These are phyloP conservation scores for Enteromius afrohamiltoni DNA, from an alignment of 2,797 vertebrate species.

Conservation along the genomic window DNA sequence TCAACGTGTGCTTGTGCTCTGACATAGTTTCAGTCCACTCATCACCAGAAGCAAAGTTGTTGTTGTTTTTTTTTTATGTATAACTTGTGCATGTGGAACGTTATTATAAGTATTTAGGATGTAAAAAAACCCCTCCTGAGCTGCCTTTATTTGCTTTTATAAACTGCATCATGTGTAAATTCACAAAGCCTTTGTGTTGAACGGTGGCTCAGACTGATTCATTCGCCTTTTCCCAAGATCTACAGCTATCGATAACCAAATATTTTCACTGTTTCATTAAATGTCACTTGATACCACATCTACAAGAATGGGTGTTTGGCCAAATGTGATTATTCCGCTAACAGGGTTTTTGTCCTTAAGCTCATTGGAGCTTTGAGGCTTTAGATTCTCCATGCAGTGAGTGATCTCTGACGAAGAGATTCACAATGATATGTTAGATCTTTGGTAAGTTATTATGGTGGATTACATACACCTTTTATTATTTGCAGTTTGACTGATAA, in stretches of 20 bases:
- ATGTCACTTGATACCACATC: conserved; percentile 29
- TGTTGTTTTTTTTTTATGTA: not conserved
- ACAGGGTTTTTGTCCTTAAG: conserved; percentile 19
- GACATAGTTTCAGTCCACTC: conserved; percentile 18
- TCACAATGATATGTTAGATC: conserved; percentile 17
- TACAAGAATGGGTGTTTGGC: conserved; percentile 14
- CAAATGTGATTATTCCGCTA: conserved; percentile 30
- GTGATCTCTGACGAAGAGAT: conserved; percentile 31
- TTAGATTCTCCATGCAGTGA: conserved; percentile 24
- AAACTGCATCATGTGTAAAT: conserved; percentile 10
- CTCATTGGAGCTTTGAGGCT: conserved; percentile 15
- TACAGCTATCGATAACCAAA: conserved; percentile 26
- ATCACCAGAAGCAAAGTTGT: not conserved
- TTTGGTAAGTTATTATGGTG: conserved; percentile 46
- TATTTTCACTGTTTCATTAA: not conserved
- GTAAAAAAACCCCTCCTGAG: not conserved
- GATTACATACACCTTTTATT: conserved; percentile 29
- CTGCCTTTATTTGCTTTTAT: conserved; percentile 19
- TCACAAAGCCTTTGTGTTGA: conserved; percentile 10
- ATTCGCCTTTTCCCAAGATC: not conserved
- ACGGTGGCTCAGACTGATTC: not conserved
- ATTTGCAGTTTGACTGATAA: conserved; percentile 56
- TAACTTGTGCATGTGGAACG: conserved; percentile 8
- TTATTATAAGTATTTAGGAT: conserved; percentile 20
- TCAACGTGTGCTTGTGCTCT: conserved; percentile 9